Base-by-base conservation (phyloP, 2,113 vertebrate species). In the Tragelaphus imberbis region DNA sequence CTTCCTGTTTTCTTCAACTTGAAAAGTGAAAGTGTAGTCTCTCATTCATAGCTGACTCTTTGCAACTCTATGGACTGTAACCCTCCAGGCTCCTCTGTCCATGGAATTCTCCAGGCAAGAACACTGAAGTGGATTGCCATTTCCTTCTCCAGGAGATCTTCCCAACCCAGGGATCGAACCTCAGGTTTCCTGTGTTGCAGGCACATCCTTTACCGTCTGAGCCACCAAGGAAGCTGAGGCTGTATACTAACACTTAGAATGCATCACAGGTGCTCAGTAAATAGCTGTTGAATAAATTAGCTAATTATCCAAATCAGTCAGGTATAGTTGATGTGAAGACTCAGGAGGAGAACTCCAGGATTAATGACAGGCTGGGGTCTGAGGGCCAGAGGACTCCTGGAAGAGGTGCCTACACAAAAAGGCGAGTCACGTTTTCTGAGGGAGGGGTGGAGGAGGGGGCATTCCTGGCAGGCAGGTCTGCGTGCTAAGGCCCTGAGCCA, bases 241-340 rank as follows among this genome's bases (percentile, higher is more conserved):
- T 25, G 1, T 10, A 0, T 36, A 8, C 23, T 11, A 1, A 75
- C 8, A 47, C 82, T 82, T 19, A 19, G 16, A 61, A 12, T 1
- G 25, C n/a, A n/a, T 4, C 2, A 61, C 0, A 36, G 40, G 4
- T 30, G 40, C 56, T 53, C 4, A 33, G 40, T 2, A 30, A 63
- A 28, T 3, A 81, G 21, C 16, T 27, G 21, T 0, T 16, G 51
- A 65, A 53, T 2, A 23, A 51, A 51, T 15, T 16, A 65, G 33
- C 53, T 71, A 2, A 55, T 25, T 10, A 30, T 7, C 55, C 0
- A 2, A 55, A 27, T 3, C 27, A 25, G 28, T 27, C 30, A 25
- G 30, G 40, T 28, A 1, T 9, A 40, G 12, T 1, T 51, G 12
- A 25, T 15, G 44, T 28, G 21, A 44, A 47, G 11, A 61, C 86